Evolutionary conservation across 2,113 vertebrate genomes (phyloP).

Genomic region (Aphyosemion australe): DNA sequence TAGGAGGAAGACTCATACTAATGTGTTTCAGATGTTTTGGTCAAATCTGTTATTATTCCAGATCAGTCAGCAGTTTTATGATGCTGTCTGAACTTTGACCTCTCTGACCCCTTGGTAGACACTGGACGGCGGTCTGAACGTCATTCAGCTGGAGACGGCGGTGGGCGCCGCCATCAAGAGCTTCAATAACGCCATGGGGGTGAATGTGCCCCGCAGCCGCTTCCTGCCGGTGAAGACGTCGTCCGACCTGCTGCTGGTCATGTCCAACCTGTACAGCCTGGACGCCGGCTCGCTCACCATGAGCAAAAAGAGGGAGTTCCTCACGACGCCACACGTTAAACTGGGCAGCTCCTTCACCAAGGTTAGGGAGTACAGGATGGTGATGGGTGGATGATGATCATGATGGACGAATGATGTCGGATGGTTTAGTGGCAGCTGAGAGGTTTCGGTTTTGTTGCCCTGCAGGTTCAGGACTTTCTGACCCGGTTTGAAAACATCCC

Average conservation of each 20-base stretch:
- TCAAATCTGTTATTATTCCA: no score
- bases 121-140: slow-evolving; percentile 92
- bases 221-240: slow-evolving; percentile 97
- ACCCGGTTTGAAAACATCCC: slow-evolving; percentile 94
- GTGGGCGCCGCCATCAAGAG: slow-evolving; percentile 96
- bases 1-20: no score
- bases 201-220: slow-evolving; percentile 97
- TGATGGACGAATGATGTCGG: background rate
- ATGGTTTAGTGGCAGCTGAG: background rate
- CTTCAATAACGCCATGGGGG: slow-evolving; percentile 93
- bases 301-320: slow-evolving; percentile 94
- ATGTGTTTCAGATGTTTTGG: no score
- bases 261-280: slow-evolving; percentile 97
- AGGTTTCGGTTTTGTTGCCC: background rate
- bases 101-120: slow-evolving; percentile 77
- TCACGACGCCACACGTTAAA: slow-evolving; percentile 92
- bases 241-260: slow-evolving; percentile 95
- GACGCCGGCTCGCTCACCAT: slow-evolving; percentile 94
- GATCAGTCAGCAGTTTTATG: background rate
- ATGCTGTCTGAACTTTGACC: background rate
- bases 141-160: slow-evolving; percentile 97
- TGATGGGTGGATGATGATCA: no score
- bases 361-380: slow-evolving; percentile 64
- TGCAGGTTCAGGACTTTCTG: slow-evolving; percentile 93
- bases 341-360: slow-evolving; percentile 98